phyloP scores from a whole-genome alignment of 2,113 vertebrate genomes.

The Mionectes macconnelli region DNA sequence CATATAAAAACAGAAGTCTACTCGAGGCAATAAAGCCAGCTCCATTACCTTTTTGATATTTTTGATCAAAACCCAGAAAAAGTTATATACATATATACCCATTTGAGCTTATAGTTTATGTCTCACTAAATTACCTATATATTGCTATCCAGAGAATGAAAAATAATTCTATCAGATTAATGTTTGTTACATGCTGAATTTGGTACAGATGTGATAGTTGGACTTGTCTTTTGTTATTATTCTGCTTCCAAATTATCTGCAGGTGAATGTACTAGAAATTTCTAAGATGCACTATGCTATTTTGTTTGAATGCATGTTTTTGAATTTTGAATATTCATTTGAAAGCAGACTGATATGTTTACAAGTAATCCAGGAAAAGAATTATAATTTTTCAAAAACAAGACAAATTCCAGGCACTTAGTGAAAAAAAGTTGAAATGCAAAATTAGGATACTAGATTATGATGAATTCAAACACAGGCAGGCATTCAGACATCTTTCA shows the following conservation, averaged over 20 bases:
- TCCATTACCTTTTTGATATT: neutral
- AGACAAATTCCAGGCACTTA: neutral
- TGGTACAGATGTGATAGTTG: neutral
- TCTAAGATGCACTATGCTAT: neutral
- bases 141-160: neutral
- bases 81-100: neutral
- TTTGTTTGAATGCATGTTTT: neutral
- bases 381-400: neutral
- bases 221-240: neutral
- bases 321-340: neutral
- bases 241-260: neutral
- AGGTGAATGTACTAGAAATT: neutral
- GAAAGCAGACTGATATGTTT: neutral
- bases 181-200: neutral
- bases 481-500: neutral
- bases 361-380: neutral
- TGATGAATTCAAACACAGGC: neutral
- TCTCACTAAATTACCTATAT: neutral
- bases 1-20: neutral
- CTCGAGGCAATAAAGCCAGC: neutral
- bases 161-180: neutral
- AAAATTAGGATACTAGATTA: neutral
- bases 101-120: neutral
- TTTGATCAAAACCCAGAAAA: neutral
- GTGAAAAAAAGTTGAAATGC: neutral